phyloP scores from a whole-genome alignment of 2,888 invertebrate genomes.

The Apoda limacodes region DNA sequence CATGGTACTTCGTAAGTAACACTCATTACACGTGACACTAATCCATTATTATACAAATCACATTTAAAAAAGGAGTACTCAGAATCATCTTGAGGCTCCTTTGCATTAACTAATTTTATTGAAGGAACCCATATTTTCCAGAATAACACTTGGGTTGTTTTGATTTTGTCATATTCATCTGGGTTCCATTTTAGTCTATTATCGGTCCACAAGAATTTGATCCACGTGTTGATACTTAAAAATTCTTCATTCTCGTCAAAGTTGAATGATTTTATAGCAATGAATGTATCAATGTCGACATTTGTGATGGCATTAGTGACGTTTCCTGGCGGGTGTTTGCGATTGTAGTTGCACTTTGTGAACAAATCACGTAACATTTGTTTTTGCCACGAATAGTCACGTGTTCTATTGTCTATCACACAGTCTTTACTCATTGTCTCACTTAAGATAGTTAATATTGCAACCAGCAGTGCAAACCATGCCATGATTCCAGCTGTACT shows the following conservation, averaged over 20 bases:
- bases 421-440: constrained; percentile 3
- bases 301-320: constrained; percentile 9
- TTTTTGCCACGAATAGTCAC: constrained; percentile 6
- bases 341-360: not conserved
- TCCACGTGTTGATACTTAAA: constrained; percentile 22
- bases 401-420: constrained; percentile 7
- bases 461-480: no score
- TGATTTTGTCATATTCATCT: constrained; percentile 19
- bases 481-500: no score
- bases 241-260: constrained; percentile 23
- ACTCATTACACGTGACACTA: constrained; percentile 15
- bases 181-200: constrained; percentile 22
- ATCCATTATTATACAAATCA: constrained; percentile 19
- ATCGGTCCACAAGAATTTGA: constrained; percentile 21
- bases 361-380: constrained; percentile 4
- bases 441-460: no score
- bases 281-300: constrained; percentile 19
- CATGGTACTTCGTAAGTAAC: constrained; percentile 18
- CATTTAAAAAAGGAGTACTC: constrained; percentile 17
- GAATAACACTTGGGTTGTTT: constrained; percentile 6
- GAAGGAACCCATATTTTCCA: constrained; percentile 21
- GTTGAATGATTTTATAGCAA: constrained; percentile 25
- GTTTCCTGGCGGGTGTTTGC: no score
- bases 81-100: constrained; percentile 9
- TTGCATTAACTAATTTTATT: constrained; percentile 21